Evolutionary conservation across 2,113 vertebrate species (phyloP).

Genomic region (Raja brachyura): DNA sequence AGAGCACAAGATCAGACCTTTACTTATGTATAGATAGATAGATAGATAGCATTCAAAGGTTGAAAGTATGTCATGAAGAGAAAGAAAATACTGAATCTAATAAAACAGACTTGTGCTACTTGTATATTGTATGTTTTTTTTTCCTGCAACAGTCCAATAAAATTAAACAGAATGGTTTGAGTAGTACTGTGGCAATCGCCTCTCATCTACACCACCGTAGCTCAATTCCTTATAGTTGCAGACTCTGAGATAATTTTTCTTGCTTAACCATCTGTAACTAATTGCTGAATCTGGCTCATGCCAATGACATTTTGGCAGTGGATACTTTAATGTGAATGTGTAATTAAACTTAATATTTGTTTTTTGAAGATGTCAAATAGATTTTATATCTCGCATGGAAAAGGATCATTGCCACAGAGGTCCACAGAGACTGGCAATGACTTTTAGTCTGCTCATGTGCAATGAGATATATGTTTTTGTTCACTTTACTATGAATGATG

Average conservation of each 20-base stretch:
- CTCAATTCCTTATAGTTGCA: neutral
- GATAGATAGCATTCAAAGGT: too few species aligned
- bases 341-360: conserved; percentile 31
- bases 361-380: conserved; percentile 11
- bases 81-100: neutral
- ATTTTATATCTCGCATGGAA: conserved; percentile 28
- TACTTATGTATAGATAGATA: too few species aligned
- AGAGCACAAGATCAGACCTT: too few species aligned
- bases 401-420: neutral
- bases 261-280: conserved; percentile 27
- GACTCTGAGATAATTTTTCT: conserved; percentile 11
- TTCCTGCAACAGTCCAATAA: neutral
- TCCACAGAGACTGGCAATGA: neutral
- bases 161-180: neutral
- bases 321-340: neutral
- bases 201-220: neutral
- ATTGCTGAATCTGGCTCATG: conserved; percentile 14
- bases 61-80: neutral
- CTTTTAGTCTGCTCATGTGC: neutral
- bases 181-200: neutral
- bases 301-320: conserved; percentile 7
- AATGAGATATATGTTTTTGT: conserved; percentile 8
- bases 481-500: neutral
- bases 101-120: neutral
- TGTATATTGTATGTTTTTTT: neutral